Evolutionary conservation across 2,113 vertebrate species (phyloP).

Genomic region (Odontesthes bonariensis): DNA sequence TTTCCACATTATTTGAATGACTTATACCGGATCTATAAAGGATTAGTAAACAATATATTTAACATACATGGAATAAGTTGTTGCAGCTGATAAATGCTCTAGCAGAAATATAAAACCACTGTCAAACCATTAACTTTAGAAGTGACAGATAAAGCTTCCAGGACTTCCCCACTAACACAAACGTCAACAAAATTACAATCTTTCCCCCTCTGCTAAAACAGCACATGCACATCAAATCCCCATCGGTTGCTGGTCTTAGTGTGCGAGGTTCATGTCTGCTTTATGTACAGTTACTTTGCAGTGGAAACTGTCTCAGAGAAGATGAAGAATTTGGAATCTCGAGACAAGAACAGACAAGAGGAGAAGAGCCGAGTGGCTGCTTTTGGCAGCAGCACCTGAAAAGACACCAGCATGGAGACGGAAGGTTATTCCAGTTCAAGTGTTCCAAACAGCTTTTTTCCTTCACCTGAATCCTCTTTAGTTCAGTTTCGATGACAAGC

Average conservation of each 20-base stretch:
- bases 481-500: background rate
- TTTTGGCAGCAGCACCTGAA: constrained; percentile 29
- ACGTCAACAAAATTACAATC: too few species aligned
- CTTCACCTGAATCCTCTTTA: background rate
- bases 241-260: background rate
- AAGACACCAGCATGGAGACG: background rate
- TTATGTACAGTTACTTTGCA: background rate
- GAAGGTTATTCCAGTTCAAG: background rate
- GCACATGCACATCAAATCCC: background rate
- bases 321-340: constrained; percentile 6
- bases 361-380: constrained; percentile 27
- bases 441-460: too few species aligned
- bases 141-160: too few species aligned
- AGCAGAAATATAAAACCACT: background rate
- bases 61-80: background rate
- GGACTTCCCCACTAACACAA: too few species aligned
- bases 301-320: constrained; percentile 5
- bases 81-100: background rate
- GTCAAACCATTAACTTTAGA: too few species aligned
- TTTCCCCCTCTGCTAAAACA: too few species aligned
- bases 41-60: background rate
- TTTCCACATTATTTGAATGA: accelerated
- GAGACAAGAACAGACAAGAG: background rate
- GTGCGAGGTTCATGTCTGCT: too few species aligned
- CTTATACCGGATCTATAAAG: background rate